phyloP scores from a whole-genome alignment of 1,140 invertebrate genomes.

The Cherax quadricarinatus region DNA sequence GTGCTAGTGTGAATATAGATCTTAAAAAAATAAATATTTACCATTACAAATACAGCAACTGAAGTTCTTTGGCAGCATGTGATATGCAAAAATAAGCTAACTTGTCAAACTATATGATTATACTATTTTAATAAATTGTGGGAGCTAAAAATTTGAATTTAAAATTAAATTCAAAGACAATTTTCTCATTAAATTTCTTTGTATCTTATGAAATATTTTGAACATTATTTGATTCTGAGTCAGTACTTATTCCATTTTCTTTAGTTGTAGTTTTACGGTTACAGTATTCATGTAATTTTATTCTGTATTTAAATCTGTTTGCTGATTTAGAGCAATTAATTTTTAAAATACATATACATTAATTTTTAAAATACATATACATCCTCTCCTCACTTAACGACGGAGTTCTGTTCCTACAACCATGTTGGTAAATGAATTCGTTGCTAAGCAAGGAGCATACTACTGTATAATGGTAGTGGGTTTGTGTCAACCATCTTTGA shows the following conservation, averaged over 20 bases:
- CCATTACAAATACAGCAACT: not conserved
- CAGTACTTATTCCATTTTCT: constrained; percentile 2
- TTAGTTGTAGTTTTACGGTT: not conserved
- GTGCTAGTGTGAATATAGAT: not conserved
- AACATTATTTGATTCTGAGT: too few relatives aligned
- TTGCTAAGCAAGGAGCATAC: too few relatives aligned
- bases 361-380: not conserved
- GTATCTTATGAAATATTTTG: too few relatives aligned
- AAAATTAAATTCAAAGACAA: not conserved
- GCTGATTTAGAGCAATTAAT: not conserved
- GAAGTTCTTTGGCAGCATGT: not conserved
- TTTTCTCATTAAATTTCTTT: not conserved
- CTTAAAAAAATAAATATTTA: not conserved
- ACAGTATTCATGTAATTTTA: not conserved
- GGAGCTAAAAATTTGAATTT: not conserved
- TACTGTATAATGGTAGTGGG: too few relatives aligned
- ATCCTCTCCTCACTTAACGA: too few relatives aligned
- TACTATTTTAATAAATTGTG: too few relatives aligned
- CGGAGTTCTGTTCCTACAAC: too few relatives aligned
- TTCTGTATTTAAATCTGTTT: not conserved
- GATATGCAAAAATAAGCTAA: not conserved
- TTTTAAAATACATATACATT: not conserved
- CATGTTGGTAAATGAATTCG: too few relatives aligned
- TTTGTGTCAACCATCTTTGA: too few relatives aligned
- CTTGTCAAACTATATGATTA: not conserved